phyloP scores from a whole-genome alignment of 2,113 vertebrate genomes.

The Heterotilapia buettikoferi region DNA sequence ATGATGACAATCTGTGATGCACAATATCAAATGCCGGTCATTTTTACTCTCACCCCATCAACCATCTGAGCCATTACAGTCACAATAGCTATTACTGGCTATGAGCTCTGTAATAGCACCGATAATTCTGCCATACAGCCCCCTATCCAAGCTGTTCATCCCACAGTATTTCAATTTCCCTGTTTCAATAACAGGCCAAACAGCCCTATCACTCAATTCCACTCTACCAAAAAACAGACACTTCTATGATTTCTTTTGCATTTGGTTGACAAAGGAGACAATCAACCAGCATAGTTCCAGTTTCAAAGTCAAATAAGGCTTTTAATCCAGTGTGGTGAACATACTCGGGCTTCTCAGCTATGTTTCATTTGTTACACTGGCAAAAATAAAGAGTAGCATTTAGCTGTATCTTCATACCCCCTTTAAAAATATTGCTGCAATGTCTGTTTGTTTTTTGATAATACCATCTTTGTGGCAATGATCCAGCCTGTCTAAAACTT shows the following conservation, averaged over 20 bases:
- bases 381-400: background rate
- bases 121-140: constrained; percentile 32
- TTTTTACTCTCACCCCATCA: constrained; percentile 19
- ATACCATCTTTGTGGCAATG: background rate
- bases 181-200: constrained; percentile 25
- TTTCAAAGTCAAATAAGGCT: constrained; percentile 27
- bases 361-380: background rate
- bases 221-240: constrained; percentile 9
- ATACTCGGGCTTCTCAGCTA: background rate
- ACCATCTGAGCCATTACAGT: constrained; percentile 39
- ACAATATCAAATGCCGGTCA: constrained; percentile 11
- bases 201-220: constrained; percentile 19
- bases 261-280: background rate
- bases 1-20: constrained; percentile 11
- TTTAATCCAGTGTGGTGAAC: background rate
- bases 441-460: background rate
- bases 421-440: background rate
- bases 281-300: background rate
- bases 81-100: constrained; percentile 27
- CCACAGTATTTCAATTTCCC: constrained; percentile 9
- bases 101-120: constrained; percentile 26
- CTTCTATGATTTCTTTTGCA: constrained; percentile 3
- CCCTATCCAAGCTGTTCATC: constrained; percentile 35
- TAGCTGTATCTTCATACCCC: background rate
- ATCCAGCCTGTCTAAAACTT: background rate